Conservation (phyloP, 1,140 invertebrate species). For the Brachionus sp. region DNA sequence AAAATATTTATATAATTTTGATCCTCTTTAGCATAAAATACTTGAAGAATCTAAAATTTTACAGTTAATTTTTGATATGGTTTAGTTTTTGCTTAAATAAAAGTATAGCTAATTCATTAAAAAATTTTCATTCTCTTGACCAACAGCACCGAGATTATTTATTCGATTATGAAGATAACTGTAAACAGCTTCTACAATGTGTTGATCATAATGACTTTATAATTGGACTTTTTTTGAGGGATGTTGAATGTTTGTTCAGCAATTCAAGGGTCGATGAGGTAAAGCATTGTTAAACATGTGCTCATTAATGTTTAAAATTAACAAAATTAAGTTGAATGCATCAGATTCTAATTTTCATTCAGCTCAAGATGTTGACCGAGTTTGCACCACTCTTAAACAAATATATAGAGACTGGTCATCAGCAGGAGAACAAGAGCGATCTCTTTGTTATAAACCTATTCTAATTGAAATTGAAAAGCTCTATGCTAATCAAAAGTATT, state of each 20-base stretch:
- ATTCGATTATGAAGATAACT: slow-evolving; percentile 24
- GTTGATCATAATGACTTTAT: neutral
- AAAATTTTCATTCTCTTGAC: neutral
- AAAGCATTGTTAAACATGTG: neutral
- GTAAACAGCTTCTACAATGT: slow-evolving; percentile 28
- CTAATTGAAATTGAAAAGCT: slow-evolving; percentile 73
- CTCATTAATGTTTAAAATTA: neutral
- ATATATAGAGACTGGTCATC: slow-evolving; percentile 90
- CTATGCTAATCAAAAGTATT: slow-evolving; percentile 64
- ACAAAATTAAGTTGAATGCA: neutral
- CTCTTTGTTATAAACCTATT: slow-evolving; percentile 83
- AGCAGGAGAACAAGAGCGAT: slow-evolving; percentile 75
- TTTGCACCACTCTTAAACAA: slow-evolving; percentile 87
- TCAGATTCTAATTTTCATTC: neutral
- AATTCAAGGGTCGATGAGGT: neutral
- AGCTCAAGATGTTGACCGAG: slow-evolving; percentile 52
- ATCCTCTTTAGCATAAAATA: neutral
- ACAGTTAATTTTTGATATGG: neutral
- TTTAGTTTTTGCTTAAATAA: slow-evolving; percentile 7
- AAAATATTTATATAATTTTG: too few species aligned
- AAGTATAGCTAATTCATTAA: slow-evolving; percentile 14
- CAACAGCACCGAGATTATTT: neutral
- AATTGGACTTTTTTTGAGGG: neutral
- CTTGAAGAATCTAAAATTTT: neutral
- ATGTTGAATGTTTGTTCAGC: neutral